Conservation (phyloP, 2,888 invertebrate genomes). For the Troides helena region DNA sequence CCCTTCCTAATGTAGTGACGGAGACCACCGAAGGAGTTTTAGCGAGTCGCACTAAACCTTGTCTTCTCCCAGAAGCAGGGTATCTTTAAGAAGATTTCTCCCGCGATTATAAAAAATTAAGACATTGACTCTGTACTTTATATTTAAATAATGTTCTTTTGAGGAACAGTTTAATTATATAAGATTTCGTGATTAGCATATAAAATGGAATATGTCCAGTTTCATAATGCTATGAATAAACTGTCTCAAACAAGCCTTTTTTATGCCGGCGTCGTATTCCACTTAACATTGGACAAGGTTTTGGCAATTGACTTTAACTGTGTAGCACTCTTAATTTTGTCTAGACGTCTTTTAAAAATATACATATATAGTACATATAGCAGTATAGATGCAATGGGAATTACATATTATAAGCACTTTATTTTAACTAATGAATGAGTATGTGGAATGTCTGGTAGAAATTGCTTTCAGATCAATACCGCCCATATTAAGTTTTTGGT, state of each 20-base stretch:
- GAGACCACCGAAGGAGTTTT: too few relatives aligned
- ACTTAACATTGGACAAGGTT: constrained; percentile 8
- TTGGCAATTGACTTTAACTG: constrained; percentile 13
- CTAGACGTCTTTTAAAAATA: constrained; percentile 4
- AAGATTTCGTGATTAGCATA: background rate
- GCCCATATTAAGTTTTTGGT: too few relatives aligned
- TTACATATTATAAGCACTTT: background rate
- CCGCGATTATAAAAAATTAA: too few relatives aligned
- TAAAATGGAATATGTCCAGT: background rate
- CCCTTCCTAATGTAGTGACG: too few relatives aligned
- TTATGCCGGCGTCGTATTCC: background rate
- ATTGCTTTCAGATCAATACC: too few relatives aligned
- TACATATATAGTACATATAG: too few relatives aligned
- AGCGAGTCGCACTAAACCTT: too few relatives aligned
- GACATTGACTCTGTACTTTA: too few relatives aligned
- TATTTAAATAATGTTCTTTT: background rate
- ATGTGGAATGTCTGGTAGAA: background rate
- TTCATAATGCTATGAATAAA: background rate
- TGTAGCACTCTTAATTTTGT: constrained; percentile 26
- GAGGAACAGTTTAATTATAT: background rate
- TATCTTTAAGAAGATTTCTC: too few relatives aligned
- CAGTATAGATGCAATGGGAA: too few relatives aligned
- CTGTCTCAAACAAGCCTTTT: background rate
- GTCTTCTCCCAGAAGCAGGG: too few relatives aligned
- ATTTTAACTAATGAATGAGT: background rate